Base-by-base conservation (phyloP, 2,888 invertebrate species). In the Dasysyrphus albostriatus region DNA sequence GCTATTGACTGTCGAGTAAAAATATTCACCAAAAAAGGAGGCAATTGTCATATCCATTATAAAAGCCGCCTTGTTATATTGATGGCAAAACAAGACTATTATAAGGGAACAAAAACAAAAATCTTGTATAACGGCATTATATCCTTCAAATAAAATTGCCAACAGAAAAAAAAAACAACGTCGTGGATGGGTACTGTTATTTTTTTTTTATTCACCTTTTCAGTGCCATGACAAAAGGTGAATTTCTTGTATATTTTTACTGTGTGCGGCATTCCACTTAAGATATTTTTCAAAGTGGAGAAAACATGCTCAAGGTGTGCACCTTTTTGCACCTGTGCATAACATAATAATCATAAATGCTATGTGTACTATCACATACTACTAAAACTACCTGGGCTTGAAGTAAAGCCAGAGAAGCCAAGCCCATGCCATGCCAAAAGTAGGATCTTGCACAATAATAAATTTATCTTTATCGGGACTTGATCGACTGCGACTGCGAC, bases 261-360 rank as follows among this genome's bases (percentile, higher is more conserved):
- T 47, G 37, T 47, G 37, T 34, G 51, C 32, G n/a, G 70, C 73
- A 73, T 73, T 85, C 74, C 65, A 37, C 59, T 72, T 67, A 34
- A 56, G 49, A 77, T 51, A 49, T 8, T 19, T 59, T 59, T 39
- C 6, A 12, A 34, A 74, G 70, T 70, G 82, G 29, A 75, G 42
- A 67, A 74, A 83, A 87, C 85, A 87, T 83, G 77, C 63, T 83
- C 87, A 87, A 87, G 87, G 87, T 87, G 87, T 87, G 87, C 78
- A 83, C 83, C 75, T 87, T 87, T 87, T 87, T 87, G 87, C 87
- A 87, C 87, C 87, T 87, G 87, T 63, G 79, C 87, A 79, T 75
- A 87, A 79, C 78, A 87, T 87, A 83, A 79, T 87, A 83, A 87
- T 87, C 87, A 79, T 87, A 87, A 87, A 87, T 83, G 78, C 67